Evolutionary conservation across 2,797 vertebrate species (phyloP).

Genomic region (Ambastaia sidthimunki): DNA sequence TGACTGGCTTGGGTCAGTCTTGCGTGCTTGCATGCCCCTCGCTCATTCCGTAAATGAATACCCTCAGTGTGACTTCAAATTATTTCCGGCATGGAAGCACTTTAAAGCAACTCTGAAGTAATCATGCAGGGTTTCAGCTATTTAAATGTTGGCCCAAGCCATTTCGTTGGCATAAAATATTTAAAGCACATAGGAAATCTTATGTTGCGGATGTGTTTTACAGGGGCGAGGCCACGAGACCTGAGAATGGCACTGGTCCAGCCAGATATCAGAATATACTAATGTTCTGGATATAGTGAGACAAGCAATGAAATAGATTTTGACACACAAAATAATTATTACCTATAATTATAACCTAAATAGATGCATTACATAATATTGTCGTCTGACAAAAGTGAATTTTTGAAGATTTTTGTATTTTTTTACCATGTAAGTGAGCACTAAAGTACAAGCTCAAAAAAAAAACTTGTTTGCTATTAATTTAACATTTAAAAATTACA

Average conservation of each 20-base stretch:
- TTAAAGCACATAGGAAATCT: conserved; percentile 34
- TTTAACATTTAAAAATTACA: too few relatives aligned
- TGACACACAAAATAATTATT: not conserved
- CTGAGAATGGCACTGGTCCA: not conserved
- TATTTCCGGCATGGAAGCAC: conserved; percentile 11
- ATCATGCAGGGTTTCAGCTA: conserved; percentile 2
- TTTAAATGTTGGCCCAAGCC: conserved; percentile 19
- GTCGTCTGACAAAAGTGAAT: too few relatives aligned
- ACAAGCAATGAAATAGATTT: not conserved
- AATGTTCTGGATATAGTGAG: not conserved
- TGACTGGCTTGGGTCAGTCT: not conserved
- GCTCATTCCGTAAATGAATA: not conserved
- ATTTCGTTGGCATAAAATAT: conserved; percentile 26
- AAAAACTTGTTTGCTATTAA: too few relatives aligned
- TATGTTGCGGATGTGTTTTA: not conserved
- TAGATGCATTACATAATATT: not conserved
- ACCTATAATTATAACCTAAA: not conserved
- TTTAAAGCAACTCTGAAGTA: conserved; percentile 10
- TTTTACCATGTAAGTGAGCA: too few relatives aligned
- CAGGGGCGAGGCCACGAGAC: not conserved
- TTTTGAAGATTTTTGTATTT: too few relatives aligned
- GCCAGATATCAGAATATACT: not conserved
- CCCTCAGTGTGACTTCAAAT: conserved; percentile 6
- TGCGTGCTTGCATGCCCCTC: not conserved
- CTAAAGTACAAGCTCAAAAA: too few relatives aligned